phyloP scores from a whole-genome alignment of 2,888 invertebrate species.

The Drosophila stalkeri region DNA sequence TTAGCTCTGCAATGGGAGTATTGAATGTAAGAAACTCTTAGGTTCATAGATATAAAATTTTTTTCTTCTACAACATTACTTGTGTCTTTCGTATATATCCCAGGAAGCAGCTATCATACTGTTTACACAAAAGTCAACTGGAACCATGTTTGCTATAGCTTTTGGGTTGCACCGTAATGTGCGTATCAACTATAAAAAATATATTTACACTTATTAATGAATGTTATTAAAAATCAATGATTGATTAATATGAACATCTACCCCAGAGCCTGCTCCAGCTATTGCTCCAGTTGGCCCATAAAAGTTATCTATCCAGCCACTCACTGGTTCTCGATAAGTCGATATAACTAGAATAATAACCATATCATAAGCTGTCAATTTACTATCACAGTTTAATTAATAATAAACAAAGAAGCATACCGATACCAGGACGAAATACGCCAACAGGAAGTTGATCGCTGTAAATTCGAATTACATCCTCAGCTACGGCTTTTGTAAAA shows the following conservation, averaged over 20 bases:
- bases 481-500: slow-evolving; percentile 91
- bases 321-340: slow-evolving; percentile 88
- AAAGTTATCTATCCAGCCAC: slow-evolving; percentile 96
- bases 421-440: slow-evolving; percentile 23
- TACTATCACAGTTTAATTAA: neutral
- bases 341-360: slow-evolving; percentile 15
- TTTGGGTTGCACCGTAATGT: slow-evolving; percentile 86
- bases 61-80: neutral
- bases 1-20: neutral
- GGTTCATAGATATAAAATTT: neutral
- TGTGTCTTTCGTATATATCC: slow-evolving; percentile 86
- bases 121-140: slow-evolving; percentile 92
- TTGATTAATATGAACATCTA: neutral
- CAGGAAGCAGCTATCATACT: slow-evolving; percentile 92
- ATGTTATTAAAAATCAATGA: neutral
- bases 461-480: slow-evolving; percentile 12
- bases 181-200: slow-evolving; percentile 12
- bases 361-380: neutral
- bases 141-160: slow-evolving; percentile 91
- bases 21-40: neutral
- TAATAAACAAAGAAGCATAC: neutral
- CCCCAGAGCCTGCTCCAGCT: slow-evolving; percentile 86
- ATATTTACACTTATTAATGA: neutral
- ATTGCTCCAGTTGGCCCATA: slow-evolving; percentile 94
- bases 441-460: slow-evolving; percentile 11